Conservation (phyloP, 2,797 vertebrate species). For the Melanotaenia trifasciata region DNA sequence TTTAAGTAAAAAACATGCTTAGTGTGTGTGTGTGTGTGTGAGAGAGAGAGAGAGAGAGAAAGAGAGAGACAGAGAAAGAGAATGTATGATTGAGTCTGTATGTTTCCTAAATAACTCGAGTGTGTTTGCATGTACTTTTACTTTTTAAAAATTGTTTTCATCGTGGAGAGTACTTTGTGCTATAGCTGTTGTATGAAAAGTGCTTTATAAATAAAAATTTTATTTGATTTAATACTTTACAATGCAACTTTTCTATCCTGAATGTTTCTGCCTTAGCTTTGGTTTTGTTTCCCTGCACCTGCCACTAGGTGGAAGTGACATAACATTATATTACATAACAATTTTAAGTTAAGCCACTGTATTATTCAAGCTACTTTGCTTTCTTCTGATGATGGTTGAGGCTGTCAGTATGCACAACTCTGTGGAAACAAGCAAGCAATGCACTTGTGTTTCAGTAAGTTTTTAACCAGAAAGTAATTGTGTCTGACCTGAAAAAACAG, state of each 20-base stretch:
- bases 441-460: neutral
- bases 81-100: too few species aligned
- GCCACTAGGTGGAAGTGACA: slow-evolving; percentile 10
- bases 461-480: slow-evolving; percentile 9
- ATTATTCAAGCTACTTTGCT: neutral
- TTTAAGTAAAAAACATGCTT: too few species aligned
- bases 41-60: too few species aligned
- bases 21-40: too few species aligned
- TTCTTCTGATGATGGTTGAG: neutral
- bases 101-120: too few species aligned
- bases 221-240: neutral
- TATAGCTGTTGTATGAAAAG: too few species aligned
- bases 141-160: too few species aligned
- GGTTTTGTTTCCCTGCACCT: neutral
- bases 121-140: too few species aligned
- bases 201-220: too few species aligned
- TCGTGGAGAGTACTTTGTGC: too few species aligned
- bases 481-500: neutral
- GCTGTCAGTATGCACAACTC: neutral
- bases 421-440: neutral
- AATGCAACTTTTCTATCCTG: neutral
- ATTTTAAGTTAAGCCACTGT: neutral
- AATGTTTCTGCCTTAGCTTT: neutral
- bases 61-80: too few species aligned
- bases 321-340: neutral